Conservation (phyloP, 2,888 invertebrate genomes). For the Amitus sp. region DNA sequence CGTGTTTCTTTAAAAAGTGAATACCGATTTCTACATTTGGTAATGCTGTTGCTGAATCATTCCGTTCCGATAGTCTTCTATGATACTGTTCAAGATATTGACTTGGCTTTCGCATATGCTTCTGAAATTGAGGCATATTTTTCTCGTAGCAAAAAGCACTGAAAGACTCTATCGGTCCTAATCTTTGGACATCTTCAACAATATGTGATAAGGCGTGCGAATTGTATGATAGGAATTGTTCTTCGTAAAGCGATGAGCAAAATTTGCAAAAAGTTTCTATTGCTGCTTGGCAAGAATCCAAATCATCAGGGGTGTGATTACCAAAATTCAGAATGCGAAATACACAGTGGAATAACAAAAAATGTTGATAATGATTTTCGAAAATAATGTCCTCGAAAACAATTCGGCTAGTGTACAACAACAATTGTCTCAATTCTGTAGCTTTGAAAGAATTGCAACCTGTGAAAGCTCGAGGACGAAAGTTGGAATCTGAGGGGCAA, state of each 20-base stretch:
- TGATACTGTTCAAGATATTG: background rate
- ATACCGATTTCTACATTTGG: too few relatives aligned
- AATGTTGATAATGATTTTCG: conserved; percentile 14
- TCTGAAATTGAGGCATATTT: background rate
- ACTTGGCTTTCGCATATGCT: background rate
- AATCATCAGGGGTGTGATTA: background rate
- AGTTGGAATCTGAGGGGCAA: conserved; percentile 42
- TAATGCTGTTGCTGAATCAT: too few relatives aligned
- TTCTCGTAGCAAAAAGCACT: conserved; percentile 5
- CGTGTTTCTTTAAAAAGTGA: too few relatives aligned
- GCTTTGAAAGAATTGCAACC: conserved; percentile 38
- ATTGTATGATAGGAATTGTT: conserved; percentile 12
- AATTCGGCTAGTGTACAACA: conserved; percentile 42
- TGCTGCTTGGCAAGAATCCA: conserved; percentile 3
- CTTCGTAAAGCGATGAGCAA: conserved; percentile 2
- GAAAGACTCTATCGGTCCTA: background rate
- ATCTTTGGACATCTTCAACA: conserved; percentile 5
- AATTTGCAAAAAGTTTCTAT: background rate
- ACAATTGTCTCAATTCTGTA: conserved; percentile 42
- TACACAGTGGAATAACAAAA: conserved; percentile 18
- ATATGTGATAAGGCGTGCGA: conserved; percentile 10
- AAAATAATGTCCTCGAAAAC: conserved; percentile 25
- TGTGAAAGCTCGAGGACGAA: conserved; percentile 35
- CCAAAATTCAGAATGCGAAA: background rate
- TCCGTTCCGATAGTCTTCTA: too few relatives aligned